phyloP scores from a whole-genome alignment of 2,113 vertebrate species.

The Gallinago undulata region DNA sequence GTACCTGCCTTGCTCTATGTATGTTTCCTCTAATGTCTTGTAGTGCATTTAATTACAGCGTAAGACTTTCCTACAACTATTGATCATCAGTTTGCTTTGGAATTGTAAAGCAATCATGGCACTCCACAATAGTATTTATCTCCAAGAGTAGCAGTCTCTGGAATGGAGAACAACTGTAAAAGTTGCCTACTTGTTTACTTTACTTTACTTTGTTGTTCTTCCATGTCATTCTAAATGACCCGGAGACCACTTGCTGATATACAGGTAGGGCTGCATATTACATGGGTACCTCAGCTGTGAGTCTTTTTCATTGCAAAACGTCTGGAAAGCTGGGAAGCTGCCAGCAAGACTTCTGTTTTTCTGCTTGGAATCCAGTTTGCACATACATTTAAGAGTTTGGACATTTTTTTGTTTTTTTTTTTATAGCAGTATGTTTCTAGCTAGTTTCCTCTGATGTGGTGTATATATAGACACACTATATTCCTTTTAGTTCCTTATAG shows the following conservation, averaged over 20 bases:
- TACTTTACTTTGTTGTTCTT: background rate
- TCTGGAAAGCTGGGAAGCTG: background rate
- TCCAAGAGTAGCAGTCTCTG: background rate
- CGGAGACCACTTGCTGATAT: background rate
- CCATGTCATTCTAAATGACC: background rate
- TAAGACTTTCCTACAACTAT: background rate
- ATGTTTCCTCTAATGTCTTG: background rate
- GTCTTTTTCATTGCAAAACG: background rate
- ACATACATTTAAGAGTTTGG: background rate
- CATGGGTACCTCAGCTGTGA: background rate
- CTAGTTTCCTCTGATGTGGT: background rate
- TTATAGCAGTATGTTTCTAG: background rate
- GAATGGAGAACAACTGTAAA: background rate
- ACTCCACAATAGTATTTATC: background rate
- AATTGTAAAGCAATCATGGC: background rate
- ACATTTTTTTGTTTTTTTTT: background rate
- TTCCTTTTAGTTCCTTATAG: background rate
- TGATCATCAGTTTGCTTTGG: background rate
- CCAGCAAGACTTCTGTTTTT: background rate
- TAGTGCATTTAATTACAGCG: background rate
- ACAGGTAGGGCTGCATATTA: background rate
- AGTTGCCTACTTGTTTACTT: background rate
- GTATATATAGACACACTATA: background rate
- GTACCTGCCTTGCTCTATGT: background rate
- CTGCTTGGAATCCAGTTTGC: background rate